These are phyloP conservation scores for Amiota minor DNA, from an alignment of 2,888 invertebrate species.

Conservation along the genomic window DNA sequence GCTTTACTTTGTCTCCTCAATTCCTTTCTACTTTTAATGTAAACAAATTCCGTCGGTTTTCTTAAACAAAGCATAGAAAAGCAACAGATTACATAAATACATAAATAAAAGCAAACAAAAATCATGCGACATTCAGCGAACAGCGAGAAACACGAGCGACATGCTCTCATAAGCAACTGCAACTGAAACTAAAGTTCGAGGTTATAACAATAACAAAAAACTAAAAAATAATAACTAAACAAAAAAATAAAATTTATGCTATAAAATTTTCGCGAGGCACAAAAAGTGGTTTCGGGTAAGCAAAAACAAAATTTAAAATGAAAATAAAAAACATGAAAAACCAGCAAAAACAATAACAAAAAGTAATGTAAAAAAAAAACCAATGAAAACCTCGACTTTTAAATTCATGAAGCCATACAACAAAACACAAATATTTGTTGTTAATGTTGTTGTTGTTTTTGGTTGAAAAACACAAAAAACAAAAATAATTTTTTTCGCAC, in stretches of 20 bases:
- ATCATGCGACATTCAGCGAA: slow-evolving; percentile 25
- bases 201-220: slow-evolving; percentile 43
- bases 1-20: too few relatives aligned
- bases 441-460: too few relatives aligned
- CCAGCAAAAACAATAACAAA: slow-evolving; percentile 44
- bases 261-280: slow-evolving; percentile 61
- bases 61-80: background rate
- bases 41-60: too few relatives aligned
- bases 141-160: slow-evolving; percentile 30
- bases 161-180: slow-evolving; percentile 65
- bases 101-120: slow-evolving; percentile 1
- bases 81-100: background rate
- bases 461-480: background rate
- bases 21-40: too few relatives aligned
- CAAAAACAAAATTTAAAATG: slow-evolving; percentile 36
- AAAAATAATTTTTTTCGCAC: slow-evolving; percentile 11
- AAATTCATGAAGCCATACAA: slow-evolving; percentile 33
- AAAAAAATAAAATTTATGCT: slow-evolving; percentile 35
- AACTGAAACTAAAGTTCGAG: slow-evolving; percentile 68
- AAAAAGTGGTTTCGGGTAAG: slow-evolving; percentile 45
- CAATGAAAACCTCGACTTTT: slow-evolving; percentile 64
- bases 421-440: slow-evolving; percentile 2
- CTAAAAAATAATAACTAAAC: slow-evolving; percentile 30
- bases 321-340: slow-evolving; percentile 25
- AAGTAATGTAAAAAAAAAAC: slow-evolving; percentile 56